A percentile compares a stretch with the other conserved stretches of the same genome.
Conservation (phyloP, 2,113 vertebrate genomes). For the Pungitius pungitius region DNA sequence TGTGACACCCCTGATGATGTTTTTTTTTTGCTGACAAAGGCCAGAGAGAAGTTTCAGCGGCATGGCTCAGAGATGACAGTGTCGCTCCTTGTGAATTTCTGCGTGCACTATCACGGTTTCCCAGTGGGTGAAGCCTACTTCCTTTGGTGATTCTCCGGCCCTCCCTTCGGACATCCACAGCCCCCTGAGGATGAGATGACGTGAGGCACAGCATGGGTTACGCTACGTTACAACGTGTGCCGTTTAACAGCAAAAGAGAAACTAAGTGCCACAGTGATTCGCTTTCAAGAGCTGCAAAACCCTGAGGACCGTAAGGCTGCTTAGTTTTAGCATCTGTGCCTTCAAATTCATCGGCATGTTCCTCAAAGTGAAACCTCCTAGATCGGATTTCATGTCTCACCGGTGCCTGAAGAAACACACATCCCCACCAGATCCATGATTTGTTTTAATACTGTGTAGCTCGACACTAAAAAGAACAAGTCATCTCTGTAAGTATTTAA, state of each 20-base stretch:
- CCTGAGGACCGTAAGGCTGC: background rate
- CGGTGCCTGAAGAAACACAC: background rate
- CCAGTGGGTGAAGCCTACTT: background rate
- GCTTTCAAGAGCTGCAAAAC: background rate
- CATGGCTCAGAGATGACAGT: background rate
- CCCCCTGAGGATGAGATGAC: background rate
- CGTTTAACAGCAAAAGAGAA: background rate
- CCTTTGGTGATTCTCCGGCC: background rate
- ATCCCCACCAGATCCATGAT: too few relatives aligned
- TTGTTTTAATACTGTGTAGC: background rate
- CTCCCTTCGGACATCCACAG: background rate
- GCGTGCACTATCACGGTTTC: background rate
- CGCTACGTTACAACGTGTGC: too few relatives aligned
- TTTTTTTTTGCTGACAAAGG: background rate
- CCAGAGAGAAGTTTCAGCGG: background rate
- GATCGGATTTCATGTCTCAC: background rate
- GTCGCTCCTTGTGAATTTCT: background rate
- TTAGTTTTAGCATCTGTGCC: background rate
- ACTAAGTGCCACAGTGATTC: background rate
- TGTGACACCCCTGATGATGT: background rate
- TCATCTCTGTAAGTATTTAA: background rate
- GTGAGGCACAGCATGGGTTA: too few relatives aligned
- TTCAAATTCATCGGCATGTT: background rate
- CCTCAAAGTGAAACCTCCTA: background rate
- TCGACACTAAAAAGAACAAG: background rate